Base-by-base conservation (phyloP, 2,888 invertebrate genomes). In the Amorpha juglandis region DNA sequence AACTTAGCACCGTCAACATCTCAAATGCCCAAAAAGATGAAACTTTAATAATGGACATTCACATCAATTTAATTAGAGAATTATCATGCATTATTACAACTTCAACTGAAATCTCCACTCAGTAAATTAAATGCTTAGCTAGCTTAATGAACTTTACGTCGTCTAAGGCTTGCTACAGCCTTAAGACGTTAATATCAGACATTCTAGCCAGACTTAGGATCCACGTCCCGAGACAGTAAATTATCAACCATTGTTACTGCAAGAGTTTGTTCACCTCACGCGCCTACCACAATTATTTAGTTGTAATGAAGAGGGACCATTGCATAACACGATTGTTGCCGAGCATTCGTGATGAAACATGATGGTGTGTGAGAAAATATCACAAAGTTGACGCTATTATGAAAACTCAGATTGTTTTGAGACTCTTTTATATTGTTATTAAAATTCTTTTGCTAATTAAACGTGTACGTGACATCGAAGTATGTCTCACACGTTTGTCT, bases 261-360 rank as follows among this genome's bases (percentile, higher is more conserved):
- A 58, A 19, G 38, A 58, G 58, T 58, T 58, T 38, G 38, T 58
- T 58, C 58, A 58, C 38, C 58, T 58, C 58, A 19, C 58, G 58
- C 58, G 58, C 42, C 42, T 58, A 58, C 58, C 21, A 6, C 27
- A 58, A 58, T 58, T 58, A 58, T 58, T 33, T 53, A 16, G 55
- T 58, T 38, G 9, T 58, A 14, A 42, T 58, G 42, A 58, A 58
- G 58, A 58, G 16, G 19, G 42, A 58, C 12, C 42, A 38, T 58
- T 58, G 58, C 58, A 16, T 42, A 58, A 38, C 8, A 8, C 35
- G 33, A n/a, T 12, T 55, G 64, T 71, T 73, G 67, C 67, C 72
- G 74, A 71, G 81, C 78, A 81, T 81, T 65, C 38, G 55, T 80
- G 78, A 78, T 65, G 77, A 80, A 81, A 81, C 79, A 76, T 76